Evolutionary conservation across 2,797 vertebrate species (phyloP).

Genomic region (Coluber constrictor): DNA sequence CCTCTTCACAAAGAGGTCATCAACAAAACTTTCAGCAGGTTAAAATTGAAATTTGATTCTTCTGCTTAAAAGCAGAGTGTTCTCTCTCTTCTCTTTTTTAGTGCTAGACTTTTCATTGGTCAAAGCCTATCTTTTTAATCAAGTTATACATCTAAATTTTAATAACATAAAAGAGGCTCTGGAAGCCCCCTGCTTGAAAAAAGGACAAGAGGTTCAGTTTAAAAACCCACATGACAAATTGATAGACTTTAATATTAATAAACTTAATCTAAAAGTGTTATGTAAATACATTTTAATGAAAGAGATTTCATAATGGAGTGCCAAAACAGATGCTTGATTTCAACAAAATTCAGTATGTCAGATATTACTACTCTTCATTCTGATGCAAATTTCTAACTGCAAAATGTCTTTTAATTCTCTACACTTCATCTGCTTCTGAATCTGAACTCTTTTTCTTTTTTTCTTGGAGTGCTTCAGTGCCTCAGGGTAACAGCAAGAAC

Average conservation of each 20-base stretch:
- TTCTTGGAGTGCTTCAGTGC: background rate
- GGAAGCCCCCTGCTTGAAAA: background rate
- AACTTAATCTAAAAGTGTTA: background rate
- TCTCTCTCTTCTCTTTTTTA: background rate
- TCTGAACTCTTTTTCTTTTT: background rate
- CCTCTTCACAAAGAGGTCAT: background rate
- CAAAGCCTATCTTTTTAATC: background rate
- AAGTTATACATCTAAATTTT: background rate
- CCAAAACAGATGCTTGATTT: background rate
- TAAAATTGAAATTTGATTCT: background rate
- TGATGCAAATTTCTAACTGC: background rate
- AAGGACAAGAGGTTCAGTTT: background rate
- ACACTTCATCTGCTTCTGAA: conserved; percentile 4
- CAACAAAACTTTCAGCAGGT: background rate
- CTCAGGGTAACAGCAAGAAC: conserved; percentile 5
- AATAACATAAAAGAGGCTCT: background rate
- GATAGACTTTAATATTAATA: background rate
- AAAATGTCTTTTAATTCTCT: background rate
- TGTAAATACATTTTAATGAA: background rate
- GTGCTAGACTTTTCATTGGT: background rate
- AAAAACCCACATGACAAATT: background rate
- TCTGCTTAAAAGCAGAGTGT: background rate
- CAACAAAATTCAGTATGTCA: background rate
- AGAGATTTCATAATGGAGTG: background rate
- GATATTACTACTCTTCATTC: background rate